phyloP scores from a whole-genome alignment of 2,888 invertebrate genomes.

The Watsonalla cultraria region DNA sequence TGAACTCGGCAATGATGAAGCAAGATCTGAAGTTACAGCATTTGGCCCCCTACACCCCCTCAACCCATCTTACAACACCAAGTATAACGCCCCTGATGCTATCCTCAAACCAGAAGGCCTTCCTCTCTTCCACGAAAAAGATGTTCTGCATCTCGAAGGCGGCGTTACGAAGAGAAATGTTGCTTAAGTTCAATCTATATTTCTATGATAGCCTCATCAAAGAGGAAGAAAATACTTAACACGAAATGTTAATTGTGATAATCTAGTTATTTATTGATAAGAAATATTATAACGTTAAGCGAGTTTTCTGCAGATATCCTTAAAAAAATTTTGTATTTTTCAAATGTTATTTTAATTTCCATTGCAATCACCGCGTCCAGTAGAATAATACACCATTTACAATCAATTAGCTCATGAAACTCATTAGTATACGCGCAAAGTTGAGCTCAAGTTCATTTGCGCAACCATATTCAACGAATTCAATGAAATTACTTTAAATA shows the following conservation, averaged over 20 bases:
- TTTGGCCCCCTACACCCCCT: constrained; percentile 56
- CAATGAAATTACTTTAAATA: not conserved
- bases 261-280: not conserved
- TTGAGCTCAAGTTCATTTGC: not conserved
- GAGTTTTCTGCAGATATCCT: too few relatives aligned
- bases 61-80: constrained; percentile 57
- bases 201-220: not conserved
- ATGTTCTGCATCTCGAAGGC: constrained; percentile 29
- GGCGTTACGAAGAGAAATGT: not conserved
- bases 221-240: not conserved
- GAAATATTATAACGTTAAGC: too few relatives aligned
- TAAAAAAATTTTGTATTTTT: not conserved
- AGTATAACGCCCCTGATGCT: constrained; percentile 40
- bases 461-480: not conserved
- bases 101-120: constrained; percentile 47
- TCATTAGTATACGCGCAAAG: not conserved
- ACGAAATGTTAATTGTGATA: not conserved
- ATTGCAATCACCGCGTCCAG: not conserved
- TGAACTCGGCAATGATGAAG: constrained; percentile 61
- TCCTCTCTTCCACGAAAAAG: constrained; percentile 57
- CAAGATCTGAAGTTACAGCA: constrained; percentile 44
- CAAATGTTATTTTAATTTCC: not conserved
- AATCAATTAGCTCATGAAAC: not conserved
- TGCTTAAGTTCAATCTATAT: not conserved
- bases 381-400: not conserved